Evolutionary conservation across 1,140 invertebrate genomes (phyloP).

Genomic region (Drosophila subobscura): DNA sequence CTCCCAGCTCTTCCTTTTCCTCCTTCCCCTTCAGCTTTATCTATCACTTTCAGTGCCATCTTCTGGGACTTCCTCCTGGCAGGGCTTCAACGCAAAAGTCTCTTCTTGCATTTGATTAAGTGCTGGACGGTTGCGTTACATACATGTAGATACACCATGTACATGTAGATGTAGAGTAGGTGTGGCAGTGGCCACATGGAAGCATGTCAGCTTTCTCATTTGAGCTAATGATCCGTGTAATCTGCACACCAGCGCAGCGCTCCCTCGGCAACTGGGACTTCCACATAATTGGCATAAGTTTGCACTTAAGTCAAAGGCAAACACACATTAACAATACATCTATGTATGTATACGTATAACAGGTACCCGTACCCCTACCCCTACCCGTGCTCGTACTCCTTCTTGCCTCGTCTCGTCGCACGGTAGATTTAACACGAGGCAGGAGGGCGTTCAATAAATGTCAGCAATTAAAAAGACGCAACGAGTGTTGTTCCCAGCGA

Average conservation of each 20-base stretch:
- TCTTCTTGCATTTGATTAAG: slow-evolving; percentile 75
- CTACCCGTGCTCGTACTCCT: neutral
- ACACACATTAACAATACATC: slow-evolving; percentile 31
- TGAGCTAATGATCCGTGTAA: slow-evolving; percentile 80
- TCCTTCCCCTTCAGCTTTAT: neutral
- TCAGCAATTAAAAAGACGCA: slow-evolving; percentile 79
- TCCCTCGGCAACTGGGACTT: slow-evolving; percentile 20
- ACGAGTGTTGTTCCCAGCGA: slow-evolving; percentile 56
- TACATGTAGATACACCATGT: neutral
- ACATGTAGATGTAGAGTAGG: too few relatives aligned
- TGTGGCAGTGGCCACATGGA: slow-evolving; percentile 5
- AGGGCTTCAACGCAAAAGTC: slow-evolving; percentile 2
- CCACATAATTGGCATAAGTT: slow-evolving; percentile 78
- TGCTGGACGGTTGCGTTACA: slow-evolving; percentile 61
- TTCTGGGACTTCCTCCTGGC: slow-evolving; percentile 23
- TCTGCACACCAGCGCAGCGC: slow-evolving; percentile 30
- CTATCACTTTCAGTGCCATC: neutral
- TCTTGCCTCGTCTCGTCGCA: slow-evolving; percentile 36
- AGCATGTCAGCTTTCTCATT: slow-evolving; percentile 80
- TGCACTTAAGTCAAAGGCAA: slow-evolving; percentile 75
- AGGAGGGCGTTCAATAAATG: slow-evolving; percentile 68
- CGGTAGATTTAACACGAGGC: slow-evolving; percentile 72
- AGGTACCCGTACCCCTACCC: neutral
- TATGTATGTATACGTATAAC: neutral
- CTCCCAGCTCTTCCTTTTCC: neutral